A percentile compares a stretch with the other conserved stretches of the same genome.
phyloP scores from a whole-genome alignment of 2,888 invertebrate species.

The Arenicola marina region DNA sequence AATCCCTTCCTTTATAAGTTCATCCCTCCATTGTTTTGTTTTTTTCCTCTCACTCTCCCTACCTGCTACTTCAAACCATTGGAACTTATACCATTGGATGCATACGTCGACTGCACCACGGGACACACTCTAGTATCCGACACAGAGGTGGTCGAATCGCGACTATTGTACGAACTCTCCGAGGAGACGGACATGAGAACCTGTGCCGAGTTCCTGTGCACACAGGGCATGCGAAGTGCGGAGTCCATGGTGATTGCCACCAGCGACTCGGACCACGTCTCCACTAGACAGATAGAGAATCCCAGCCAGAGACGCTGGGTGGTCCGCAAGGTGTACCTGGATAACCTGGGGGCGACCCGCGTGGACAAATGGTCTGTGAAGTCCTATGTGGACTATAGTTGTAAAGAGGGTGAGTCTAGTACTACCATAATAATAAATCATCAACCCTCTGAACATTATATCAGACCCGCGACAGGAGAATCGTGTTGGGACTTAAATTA shows the following conservation, averaged over 20 bases:
- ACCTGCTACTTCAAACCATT: too few relatives aligned
- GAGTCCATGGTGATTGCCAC: background rate
- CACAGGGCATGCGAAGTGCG: background rate
- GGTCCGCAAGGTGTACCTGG: conserved; percentile 11
- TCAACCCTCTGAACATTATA: too few relatives aligned
- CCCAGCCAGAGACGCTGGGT: conserved; percentile 15
- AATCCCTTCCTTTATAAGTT: too few relatives aligned
- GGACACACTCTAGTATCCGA: too few relatives aligned
- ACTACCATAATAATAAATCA: background rate
- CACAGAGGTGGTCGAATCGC: conserved; percentile 10
- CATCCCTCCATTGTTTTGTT: too few relatives aligned
- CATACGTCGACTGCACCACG: too few relatives aligned
- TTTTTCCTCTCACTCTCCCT: too few relatives aligned
- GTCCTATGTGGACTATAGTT: conserved; percentile 14
- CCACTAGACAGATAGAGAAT: background rate
- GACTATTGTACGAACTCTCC: background rate
- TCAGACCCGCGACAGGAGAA: too few relatives aligned
- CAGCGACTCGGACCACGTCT: background rate
- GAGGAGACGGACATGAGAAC: background rate
- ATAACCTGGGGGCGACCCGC: conserved; percentile 1
- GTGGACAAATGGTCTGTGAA: conserved; percentile 15
- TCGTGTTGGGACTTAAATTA: too few relatives aligned
- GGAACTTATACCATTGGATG: too few relatives aligned
- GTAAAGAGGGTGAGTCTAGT: conserved; percentile 5
- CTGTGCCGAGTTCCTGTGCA: conserved; percentile 13